phyloP scores from a whole-genome alignment of 2,797 vertebrate species.

The Coreius guichenoti region DNA sequence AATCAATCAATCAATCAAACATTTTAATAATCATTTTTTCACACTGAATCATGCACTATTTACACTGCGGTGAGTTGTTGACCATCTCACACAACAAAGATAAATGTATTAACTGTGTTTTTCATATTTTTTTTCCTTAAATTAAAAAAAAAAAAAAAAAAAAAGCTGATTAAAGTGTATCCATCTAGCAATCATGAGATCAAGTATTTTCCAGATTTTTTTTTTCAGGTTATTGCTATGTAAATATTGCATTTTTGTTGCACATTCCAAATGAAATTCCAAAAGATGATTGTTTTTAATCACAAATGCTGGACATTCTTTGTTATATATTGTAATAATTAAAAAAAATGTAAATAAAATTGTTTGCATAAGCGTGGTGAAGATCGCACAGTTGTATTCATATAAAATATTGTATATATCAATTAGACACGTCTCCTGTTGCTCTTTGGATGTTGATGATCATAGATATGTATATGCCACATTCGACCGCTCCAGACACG shows the following conservation, averaged over 20 bases:
- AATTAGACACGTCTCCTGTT: background rate
- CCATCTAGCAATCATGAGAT: background rate
- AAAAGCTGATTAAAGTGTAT: background rate
- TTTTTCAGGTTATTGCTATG: constrained; percentile 21
- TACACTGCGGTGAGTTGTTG: constrained; percentile 36
- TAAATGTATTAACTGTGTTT: background rate
- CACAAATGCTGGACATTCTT: constrained; percentile 77
- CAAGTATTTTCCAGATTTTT: background rate
- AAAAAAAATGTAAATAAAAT: constrained; percentile 45
- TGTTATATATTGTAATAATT: constrained; percentile 64
- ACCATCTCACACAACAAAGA: constrained; percentile 32
- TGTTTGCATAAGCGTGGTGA: constrained; percentile 4
- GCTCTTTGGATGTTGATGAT: background rate
- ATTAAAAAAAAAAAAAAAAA: background rate
- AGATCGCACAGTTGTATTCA: background rate
- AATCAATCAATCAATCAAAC: background rate
- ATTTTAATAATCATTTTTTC: background rate
- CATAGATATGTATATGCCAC: too few species aligned
- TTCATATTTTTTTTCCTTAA: background rate
- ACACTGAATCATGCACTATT: constrained; percentile 9
- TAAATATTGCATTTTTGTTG: constrained; percentile 43
- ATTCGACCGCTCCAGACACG: too few species aligned
- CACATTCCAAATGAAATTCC: constrained; percentile 13
- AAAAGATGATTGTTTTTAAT: constrained; percentile 37
- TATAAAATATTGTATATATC: too few species aligned